phyloP scores from a whole-genome alignment of 1,140 invertebrate species.

The Caenorhabditis latens region DNA sequence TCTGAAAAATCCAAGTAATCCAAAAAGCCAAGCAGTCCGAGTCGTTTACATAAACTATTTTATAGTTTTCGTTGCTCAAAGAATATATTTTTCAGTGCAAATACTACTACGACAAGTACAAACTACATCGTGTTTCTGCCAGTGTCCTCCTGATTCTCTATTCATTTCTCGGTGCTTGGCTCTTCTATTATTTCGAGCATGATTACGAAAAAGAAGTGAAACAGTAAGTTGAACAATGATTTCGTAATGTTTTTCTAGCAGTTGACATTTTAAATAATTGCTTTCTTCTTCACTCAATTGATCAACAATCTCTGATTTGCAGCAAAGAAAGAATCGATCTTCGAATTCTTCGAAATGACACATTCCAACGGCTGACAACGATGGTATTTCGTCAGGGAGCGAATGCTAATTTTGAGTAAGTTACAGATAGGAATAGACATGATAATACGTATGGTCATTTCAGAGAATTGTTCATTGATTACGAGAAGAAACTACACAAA shows the following conservation, averaged over 20 bases:
- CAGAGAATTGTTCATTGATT: constrained; percentile 72
- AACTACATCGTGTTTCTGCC: constrained; percentile 72
- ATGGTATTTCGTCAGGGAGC: constrained; percentile 13
- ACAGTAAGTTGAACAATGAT: constrained; percentile 61
- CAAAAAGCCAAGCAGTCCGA: too few relatives aligned
- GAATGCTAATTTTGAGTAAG: constrained; percentile 14
- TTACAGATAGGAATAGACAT: not conserved
- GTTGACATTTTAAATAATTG: constrained; percentile 4
- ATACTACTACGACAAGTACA: constrained; percentile 74
- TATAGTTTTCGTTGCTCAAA: too few relatives aligned
- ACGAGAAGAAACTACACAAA: constrained; percentile 70
- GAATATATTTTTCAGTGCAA: constrained; percentile 68
- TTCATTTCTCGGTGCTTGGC: constrained; percentile 72
- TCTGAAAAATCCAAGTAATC: too few relatives aligned
- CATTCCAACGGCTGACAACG: constrained; percentile 44
- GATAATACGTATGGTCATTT: constrained; percentile 17
- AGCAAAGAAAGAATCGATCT: constrained; percentile 62
- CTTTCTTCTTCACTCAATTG: constrained; percentile 21
- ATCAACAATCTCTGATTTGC: constrained; percentile 52
- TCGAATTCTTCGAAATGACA: constrained; percentile 64
- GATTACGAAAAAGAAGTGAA: constrained; percentile 72
- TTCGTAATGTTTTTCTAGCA: constrained; percentile 26
- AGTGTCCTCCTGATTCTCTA: constrained; percentile 74
- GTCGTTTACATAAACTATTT: too few relatives aligned
- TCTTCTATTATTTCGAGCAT: constrained; percentile 75